Base-by-base conservation (phyloP, 2,113 vertebrate genomes). In the Genyomyrus donnyi region DNA sequence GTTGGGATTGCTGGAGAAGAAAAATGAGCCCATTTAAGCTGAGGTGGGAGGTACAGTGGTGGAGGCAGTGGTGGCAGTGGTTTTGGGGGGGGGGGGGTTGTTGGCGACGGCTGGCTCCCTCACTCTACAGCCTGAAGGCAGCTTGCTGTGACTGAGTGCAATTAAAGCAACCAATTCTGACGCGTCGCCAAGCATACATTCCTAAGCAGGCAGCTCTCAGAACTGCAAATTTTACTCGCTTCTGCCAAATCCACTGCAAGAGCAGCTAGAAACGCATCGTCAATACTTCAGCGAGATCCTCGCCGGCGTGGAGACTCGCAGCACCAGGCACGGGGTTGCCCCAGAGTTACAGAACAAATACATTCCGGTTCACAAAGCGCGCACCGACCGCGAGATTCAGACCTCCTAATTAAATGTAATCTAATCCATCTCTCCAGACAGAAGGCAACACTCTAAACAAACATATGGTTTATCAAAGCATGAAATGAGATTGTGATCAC, bases 21-120 rank as follows among this genome's bases (percentile, higher is more conserved):
- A 84, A 91, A 89, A 89, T 62, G 66, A 89, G 90, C n/a, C 87
- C 50, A 35, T 90, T 87, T 91, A 53, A 77, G 83, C 83, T 21
- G 31, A 88, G 84, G 21, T 56, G 53, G 48, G 50, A 88, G 85
- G 66, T 85, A 90, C 35, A 46, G 87, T 66, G 58, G 74, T n/a
- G n/a, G 62, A 88, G 49, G 53, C 11, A 74, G 58, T 66, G 58
- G 58, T n/a, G 7, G 7, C 7, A 46, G 46, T 8, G 46, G 3
- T 19, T 9, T 9, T 2, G 58, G 58, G 58, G 58, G 56, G 27
- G 66, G 66, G 66, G 2, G 39, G 39, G 39, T 39, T 39, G 13
- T 6, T 19, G 35, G 88, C 89, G 80, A 56, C 27, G 50, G 85
- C 31, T 35, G 50, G 35, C 8, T 21, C 49, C 17, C 87, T 24